Evolutionary conservation across 2,797 vertebrate genomes (phyloP).

Genomic region (Microctenopoma stevenorrisi): DNA sequence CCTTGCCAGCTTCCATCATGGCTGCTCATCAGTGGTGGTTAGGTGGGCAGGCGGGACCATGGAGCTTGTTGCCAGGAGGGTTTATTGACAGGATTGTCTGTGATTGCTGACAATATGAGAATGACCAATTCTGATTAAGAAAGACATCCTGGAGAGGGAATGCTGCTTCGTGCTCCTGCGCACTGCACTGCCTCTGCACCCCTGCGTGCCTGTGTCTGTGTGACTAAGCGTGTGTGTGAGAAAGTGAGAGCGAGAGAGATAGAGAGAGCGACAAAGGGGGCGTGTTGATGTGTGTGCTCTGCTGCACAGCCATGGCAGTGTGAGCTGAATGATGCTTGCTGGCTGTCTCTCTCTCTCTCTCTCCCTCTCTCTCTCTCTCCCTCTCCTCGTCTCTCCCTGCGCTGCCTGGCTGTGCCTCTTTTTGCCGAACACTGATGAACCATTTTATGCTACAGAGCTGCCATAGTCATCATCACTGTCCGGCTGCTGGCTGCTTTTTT

Average conservation of each 20-base stretch:
- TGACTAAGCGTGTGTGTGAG: constrained; percentile 57
- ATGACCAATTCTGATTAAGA: constrained; percentile 65
- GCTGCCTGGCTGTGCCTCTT: constrained; percentile 79
- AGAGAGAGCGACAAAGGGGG: constrained; percentile 74
- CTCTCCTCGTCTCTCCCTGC: constrained; percentile 59
- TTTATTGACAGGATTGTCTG: constrained; percentile 64
- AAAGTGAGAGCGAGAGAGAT: constrained; percentile 52
- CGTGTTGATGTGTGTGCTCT: constrained; percentile 84
- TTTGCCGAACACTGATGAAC: constrained; percentile 83
- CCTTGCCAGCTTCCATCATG: constrained; percentile 80
- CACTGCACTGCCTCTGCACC: constrained; percentile 79
- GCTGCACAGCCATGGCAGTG: constrained; percentile 84
- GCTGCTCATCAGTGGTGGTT: constrained; percentile 62
- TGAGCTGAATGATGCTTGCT: constrained; percentile 82
- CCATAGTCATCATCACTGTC: constrained; percentile 69
- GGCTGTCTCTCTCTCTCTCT: constrained; percentile 65
- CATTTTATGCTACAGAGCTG: constrained; percentile 84
- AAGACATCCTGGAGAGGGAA: constrained; percentile 71
- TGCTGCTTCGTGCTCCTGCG: constrained; percentile 65
- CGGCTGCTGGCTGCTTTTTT: constrained; percentile 61
- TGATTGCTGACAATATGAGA: constrained; percentile 65
- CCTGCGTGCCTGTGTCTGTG: constrained; percentile 66
- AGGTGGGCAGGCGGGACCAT: constrained; percentile 48
- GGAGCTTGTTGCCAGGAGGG: constrained; percentile 41
- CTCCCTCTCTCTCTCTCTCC: constrained; percentile 65